Base-by-base conservation (phyloP, 2,888 invertebrate species). In the Thymelicus lineola region DNA sequence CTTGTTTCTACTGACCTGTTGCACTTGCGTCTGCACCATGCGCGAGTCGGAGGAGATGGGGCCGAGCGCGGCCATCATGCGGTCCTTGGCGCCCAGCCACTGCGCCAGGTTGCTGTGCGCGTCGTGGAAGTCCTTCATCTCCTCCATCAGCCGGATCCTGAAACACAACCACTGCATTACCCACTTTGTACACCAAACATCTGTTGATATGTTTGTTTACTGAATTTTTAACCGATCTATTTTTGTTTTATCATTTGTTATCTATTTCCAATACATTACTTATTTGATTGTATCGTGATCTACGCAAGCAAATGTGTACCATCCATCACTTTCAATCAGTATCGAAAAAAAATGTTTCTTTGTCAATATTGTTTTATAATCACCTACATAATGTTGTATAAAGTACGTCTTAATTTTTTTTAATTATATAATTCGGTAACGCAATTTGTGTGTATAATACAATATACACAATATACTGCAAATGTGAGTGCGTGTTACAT, bases 1-100 rank as follows among this genome's bases (percentile, higher is more conserved):
- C 15, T 15, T 15, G 6, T 15, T 7, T 48, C 20, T n/a, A 66
- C 74, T 71, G 77, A 94, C 94, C 95, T 98, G 98, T 84, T 98
- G 98, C 17, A 98, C 97, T 94, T 99, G 99, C 48, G 98, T 98
- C 83, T 98, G 97, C 3, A 99, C 98, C 97, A 99, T 97, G 67
- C 98, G 95, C 0, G 98, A 98, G 88, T 99, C 99, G 0, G 98
- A 97, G 0, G 98, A 98, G 80, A 99, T 98, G 0, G 99, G 99
- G 17, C 99, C 99, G 0, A 99, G 94, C 0, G 98, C 99, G 0
- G 97, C 96, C 89, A 99, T 94, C 98, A 99, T 99, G 78, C 98
- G 96, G 81, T 99, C 98, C 90, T 99, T 99, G 76, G 98, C 97
- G 38, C 95, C 95, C 58, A 99, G 94, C 99, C 99, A 99, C 69